Conservation (phyloP, 2,113 vertebrate species). For the Abramis brama region DNA sequence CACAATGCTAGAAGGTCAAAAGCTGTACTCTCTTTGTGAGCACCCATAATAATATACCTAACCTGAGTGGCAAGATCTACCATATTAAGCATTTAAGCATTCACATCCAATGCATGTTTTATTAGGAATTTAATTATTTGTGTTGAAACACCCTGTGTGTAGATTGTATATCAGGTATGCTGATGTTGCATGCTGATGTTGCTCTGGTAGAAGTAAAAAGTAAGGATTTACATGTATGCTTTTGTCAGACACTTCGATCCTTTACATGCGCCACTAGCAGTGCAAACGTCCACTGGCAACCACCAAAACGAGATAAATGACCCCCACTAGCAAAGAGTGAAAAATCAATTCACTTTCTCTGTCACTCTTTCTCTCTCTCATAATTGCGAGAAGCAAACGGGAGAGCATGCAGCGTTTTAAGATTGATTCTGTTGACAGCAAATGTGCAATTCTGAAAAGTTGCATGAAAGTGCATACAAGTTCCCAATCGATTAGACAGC, state of each 20-base stretch:
- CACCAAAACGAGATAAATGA: conserved; percentile 26
- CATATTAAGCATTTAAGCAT: not conserved
- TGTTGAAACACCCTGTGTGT: not conserved
- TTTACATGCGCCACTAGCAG: not conserved
- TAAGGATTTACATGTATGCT: not conserved
- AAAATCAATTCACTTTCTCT: conserved; percentile 29
- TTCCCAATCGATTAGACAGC: not conserved
- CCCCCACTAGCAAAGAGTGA: not conserved
- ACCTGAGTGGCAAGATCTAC: not conserved
- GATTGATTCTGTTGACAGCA: conserved; percentile 17
- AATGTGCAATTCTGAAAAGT: conserved; percentile 20
- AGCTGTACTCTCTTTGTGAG: not conserved
- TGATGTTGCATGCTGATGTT: not conserved
- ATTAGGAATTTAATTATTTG: not conserved
- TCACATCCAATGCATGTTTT: not conserved
- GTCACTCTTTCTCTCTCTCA: not conserved
- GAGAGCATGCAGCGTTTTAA: conserved; percentile 3
- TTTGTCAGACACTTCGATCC: not conserved
- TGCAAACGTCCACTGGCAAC: not conserved
- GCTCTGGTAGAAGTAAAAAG: not conserved
- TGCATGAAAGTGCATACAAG: not conserved
- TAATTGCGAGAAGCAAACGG: conserved; percentile 5
- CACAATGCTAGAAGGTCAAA: not conserved
- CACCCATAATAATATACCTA: not conserved
- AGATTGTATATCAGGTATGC: not conserved